Base-by-base conservation (phyloP, 2,888 invertebrate species). In the Leptopterna dolabrata region DNA sequence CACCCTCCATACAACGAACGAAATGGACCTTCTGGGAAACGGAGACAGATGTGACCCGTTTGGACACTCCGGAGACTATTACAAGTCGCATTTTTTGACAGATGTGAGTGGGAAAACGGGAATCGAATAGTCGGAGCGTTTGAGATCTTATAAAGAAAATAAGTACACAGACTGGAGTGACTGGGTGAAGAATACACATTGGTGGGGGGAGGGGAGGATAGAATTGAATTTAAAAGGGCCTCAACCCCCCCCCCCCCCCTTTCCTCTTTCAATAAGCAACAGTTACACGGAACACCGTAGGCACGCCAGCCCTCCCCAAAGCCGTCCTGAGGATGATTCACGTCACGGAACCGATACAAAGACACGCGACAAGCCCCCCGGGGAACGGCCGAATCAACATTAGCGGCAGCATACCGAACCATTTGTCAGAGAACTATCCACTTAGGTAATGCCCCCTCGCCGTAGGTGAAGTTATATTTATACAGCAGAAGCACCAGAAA, bases 191-290 rank as follows among this genome's bases (percentile, higher is more conserved):
- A 55, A 55, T 47, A 81, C 78, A 27, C 29, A 41, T 13, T 3
- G 30, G 27, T 11, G 13, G 47, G 45, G 29, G 70, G 43, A n/a
- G 83, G 55, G 63, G 63, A 24, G n/a, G 73, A 73, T 85, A 47
- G 85, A 85, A 85, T 85, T 85, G 85, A 85, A 85, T 85, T 85
- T 85, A 47, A 85, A 85, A 71, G 73, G 73, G 81, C 29, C n/a
- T 36, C 36, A n/a, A 2, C 2, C 27, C 13, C 19, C 55, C 30
- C 27, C 9, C n/a, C 45, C 13, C 9, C 16, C 55, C 11, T n/a
- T 55, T 4, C 16, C n/a, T 16, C 76, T 76, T 41, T 6, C 47
- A 24, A 41, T 83, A 85, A 47, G 85, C 85, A 85, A 85, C 85
- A 85, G 85, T 73, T 85, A 71, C 85, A 85, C 85, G 85, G 73